Evolutionary conservation across 1,140 invertebrate genomes (phyloP).

Genomic region (Bicyclus anynana): DNA sequence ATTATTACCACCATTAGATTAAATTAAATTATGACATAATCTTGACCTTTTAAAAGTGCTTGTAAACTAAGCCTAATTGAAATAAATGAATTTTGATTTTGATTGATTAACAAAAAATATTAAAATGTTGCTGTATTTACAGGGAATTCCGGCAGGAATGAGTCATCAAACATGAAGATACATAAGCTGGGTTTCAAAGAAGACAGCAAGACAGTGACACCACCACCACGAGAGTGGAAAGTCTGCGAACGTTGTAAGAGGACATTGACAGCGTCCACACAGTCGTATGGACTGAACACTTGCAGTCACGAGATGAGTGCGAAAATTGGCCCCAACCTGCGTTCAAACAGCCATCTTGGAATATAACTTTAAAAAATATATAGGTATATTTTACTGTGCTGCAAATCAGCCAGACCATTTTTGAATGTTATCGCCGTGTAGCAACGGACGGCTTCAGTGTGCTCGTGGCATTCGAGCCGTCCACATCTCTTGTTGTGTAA

Average conservation of each 20-base stretch:
- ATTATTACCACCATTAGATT: too few species aligned
- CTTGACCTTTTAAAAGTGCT: too few species aligned
- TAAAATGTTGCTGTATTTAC: neutral
- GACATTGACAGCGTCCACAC: slow-evolving; percentile 13
- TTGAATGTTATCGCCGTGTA: too few species aligned
- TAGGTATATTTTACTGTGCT: too few species aligned
- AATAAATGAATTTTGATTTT: too few species aligned
- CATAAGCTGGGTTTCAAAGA: neutral
- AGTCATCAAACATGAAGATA: neutral
- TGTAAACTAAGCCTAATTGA: too few species aligned
- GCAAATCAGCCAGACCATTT: too few species aligned
- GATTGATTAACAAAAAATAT: neutral
- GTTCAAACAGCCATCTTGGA: neutral
- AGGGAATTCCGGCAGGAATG: neutral
- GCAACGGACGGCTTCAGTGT: too few species aligned
- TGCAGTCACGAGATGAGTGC: neutral
- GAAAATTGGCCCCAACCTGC: neutral
- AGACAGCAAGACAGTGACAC: neutral
- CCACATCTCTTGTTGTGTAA: too few species aligned
- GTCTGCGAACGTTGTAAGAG: slow-evolving; percentile 23
- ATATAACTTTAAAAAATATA: too few species aligned
- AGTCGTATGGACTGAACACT: neutral
- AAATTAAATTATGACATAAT: too few species aligned
- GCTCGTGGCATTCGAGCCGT: too few species aligned
- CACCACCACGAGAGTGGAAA: slow-evolving; percentile 17